Conservation (phyloP, 1,140 invertebrate species). For the Zaprionus kolodkinae region DNA sequence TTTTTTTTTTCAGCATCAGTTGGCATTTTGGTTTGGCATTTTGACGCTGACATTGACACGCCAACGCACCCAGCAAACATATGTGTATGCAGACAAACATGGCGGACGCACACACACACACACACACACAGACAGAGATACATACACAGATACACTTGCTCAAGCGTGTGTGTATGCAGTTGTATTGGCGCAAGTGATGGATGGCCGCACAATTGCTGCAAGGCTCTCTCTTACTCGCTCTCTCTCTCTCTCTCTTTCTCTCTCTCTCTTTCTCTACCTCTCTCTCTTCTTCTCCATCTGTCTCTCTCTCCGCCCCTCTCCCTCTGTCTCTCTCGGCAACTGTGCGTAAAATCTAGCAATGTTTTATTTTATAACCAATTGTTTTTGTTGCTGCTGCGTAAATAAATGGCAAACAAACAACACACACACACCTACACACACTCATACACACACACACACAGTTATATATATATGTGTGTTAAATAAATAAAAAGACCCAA, state of each 20-base stretch:
- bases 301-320: neutral
- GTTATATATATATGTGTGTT: neutral
- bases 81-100: neutral
- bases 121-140: neutral
- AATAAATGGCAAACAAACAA: conserved; percentile 37
- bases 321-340: conserved; percentile 25
- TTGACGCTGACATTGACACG: conserved; percentile 48
- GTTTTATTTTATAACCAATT: conserved; percentile 51
- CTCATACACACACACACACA: neutral
- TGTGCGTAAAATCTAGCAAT: conserved; percentile 55
- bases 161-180: conserved; percentile 1
- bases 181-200: conserved; percentile 43
- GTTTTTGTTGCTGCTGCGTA: conserved; percentile 25
- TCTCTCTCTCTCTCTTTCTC: neutral
- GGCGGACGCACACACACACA: conserved; percentile 12
- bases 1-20: conserved; percentile 28
- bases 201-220: conserved; percentile 44
- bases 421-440: conserved; percentile 15
- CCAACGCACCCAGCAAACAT: conserved; percentile 30
- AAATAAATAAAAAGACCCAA: conserved; percentile 34
- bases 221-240: neutral
- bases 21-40: conserved; percentile 42
- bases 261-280: too few relatives aligned
- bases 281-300: neutral
- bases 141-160: neutral